Conservation (phyloP, 2,888 invertebrate genomes). For the Coronaproctus castanopsis region DNA sequence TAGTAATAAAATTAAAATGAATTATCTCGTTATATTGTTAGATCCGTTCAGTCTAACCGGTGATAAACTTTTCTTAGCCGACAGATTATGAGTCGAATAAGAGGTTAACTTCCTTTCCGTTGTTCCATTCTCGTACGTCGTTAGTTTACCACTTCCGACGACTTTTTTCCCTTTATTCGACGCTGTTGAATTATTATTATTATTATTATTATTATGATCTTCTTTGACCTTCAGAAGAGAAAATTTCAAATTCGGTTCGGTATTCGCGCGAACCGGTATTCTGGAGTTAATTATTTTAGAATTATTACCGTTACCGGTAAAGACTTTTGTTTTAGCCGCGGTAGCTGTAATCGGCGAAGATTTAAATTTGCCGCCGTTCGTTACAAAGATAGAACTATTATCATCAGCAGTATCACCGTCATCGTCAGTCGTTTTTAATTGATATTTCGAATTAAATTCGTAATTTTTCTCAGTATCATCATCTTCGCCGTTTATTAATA, state of each 20-base stretch:
- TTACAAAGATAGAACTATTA: too few relatives aligned
- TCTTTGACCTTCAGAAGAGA: not conserved
- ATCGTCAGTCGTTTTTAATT: too few relatives aligned
- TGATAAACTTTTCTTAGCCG: not conserved
- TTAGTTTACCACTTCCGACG: slow-evolving; percentile 6
- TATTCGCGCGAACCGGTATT: slow-evolving; percentile 20
- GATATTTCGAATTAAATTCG: too few relatives aligned
- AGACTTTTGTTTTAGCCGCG: too few relatives aligned
- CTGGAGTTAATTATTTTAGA: slow-evolving; percentile 16
- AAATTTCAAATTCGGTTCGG: slow-evolving; percentile 4
- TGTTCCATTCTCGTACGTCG: not conserved
- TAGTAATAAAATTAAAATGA: too few relatives aligned
- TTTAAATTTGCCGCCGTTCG: too few relatives aligned
- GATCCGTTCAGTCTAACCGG: not conserved
- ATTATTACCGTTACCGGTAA: not conserved
- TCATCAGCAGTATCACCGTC: too few relatives aligned
- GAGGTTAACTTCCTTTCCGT: not conserved
- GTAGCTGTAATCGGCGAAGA: too few relatives aligned
- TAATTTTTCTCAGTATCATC: too few relatives aligned
- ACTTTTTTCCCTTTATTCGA: not conserved
- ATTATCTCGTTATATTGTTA: too few relatives aligned
- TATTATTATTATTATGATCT: slow-evolving; percentile 1
- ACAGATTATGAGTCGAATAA: not conserved
- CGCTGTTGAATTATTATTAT: not conserved
- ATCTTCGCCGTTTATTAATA: too few relatives aligned